Percentiles rank a stretch among this genome's conserved stretches.
Conservation (phyloP, 2,113 vertebrate genomes). For the Microtus montanus region DNA sequence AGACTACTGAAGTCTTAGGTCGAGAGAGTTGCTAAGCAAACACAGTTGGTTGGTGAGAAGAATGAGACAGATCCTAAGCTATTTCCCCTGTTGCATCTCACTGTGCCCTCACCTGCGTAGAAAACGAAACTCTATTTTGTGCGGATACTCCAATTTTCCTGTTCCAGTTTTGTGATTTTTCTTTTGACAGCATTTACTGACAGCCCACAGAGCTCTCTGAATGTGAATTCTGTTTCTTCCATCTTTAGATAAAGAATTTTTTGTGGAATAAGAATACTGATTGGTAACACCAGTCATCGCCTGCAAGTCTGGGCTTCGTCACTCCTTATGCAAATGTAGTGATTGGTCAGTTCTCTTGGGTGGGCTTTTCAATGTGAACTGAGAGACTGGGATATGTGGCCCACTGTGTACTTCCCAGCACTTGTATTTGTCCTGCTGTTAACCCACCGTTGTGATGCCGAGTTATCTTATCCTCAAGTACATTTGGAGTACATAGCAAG, state of each 20-base stretch:
- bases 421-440: not conserved
- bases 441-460: not conserved
- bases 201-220: not conserved
- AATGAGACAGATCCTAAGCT: not conserved
- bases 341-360: not conserved
- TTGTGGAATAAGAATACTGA: not conserved
- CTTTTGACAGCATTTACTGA: not conserved
- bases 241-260: conserved; percentile 15
- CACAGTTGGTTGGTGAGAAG: not conserved
- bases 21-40: not conserved
- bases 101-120: not conserved
- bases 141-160: not conserved
- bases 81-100: not conserved
- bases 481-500: not conserved
- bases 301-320: not conserved
- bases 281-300: not conserved
- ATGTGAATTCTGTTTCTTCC: not conserved
- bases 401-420: not conserved
- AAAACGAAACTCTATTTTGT: conserved; percentile 25
- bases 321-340: not conserved
- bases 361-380: not conserved
- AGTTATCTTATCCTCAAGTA: not conserved
- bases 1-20: not conserved
- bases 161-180: not conserved
- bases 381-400: not conserved